Conservation (phyloP, 2,797 vertebrate species). For the Coluber constrictor region DNA sequence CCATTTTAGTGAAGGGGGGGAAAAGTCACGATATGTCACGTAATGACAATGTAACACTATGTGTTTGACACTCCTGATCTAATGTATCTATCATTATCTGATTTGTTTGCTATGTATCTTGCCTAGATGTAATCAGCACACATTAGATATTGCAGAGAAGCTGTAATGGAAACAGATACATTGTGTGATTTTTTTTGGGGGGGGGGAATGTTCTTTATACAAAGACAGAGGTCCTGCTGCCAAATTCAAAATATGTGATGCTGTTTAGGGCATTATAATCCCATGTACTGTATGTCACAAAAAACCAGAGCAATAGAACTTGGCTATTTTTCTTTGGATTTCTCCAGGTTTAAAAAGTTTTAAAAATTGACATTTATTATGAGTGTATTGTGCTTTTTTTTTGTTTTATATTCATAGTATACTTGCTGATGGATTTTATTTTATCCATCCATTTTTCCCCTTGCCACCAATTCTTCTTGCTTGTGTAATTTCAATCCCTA, state of each 20-base stretch:
- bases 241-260: background rate
- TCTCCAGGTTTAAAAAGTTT: background rate
- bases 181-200: background rate
- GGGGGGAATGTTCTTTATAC: background rate
- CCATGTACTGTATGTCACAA: background rate
- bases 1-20: too few relatives aligned
- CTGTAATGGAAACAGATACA: background rate
- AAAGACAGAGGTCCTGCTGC: background rate
- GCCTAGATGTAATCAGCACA: background rate
- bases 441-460: background rate
- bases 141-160: background rate
- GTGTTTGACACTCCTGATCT: too few relatives aligned
- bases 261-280: background rate
- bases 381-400: background rate
- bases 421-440: background rate
- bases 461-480: slow-evolving; percentile 2
- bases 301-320: background rate
- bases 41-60: accelerated
- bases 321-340: background rate
- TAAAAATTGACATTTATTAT: background rate
- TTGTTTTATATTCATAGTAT: background rate
- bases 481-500: slow-evolving; percentile 17
- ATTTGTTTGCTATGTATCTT: background rate
- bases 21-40: too few relatives aligned
- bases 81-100: background rate